Base-by-base conservation (phyloP, 2,113 vertebrate genomes). In the Tinamus guttatus region DNA sequence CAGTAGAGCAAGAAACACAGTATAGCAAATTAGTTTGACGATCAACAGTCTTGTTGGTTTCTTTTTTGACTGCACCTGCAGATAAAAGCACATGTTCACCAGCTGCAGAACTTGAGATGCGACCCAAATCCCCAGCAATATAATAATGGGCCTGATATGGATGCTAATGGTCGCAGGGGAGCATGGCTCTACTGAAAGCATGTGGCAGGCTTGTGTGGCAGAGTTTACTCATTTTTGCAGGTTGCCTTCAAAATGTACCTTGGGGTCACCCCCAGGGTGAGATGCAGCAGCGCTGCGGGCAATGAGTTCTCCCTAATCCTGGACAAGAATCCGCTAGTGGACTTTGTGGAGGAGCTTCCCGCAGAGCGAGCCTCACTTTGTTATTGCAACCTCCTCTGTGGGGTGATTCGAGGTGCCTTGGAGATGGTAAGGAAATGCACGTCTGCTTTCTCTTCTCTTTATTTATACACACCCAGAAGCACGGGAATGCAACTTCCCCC, bases 181-280 rank as follows among this genome's bases (percentile, higher is more conserved):
- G 30, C 5, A 5, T 36, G n/a, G 17, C 27, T 3, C 5, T 34
- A 9, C 64, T 63, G 68, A 83, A 89, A 70, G 69, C 45, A 28
- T 2, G 2, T 13, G 51, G 7, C 25, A 34, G 16, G 10, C 54
- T 36, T 24, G 73, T 49, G 36, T 30, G 38, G 9, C 18, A 40
- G 28, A 69, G 27, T 56, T 81, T 34, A 15, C 3, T 95, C 54
- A 45, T 90, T 91, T 95, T 95, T 84, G 54, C 91, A 98, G 98
- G 97, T 98, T 93, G 98, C 98, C 89, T 98, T 98, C 95, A 98
- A 98, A 96, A 98, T 98, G 98, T 98, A 98, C 49, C 97, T 98
- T 77, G 98, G 98, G 25, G 80, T 98, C 56, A 98, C 98, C 11
- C 97, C 98, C 8, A 97, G 92, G 7, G 98, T 98, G 89, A 97